phyloP scores from a whole-genome alignment of 2,888 invertebrate species.

The Coecobrya sp. region DNA sequence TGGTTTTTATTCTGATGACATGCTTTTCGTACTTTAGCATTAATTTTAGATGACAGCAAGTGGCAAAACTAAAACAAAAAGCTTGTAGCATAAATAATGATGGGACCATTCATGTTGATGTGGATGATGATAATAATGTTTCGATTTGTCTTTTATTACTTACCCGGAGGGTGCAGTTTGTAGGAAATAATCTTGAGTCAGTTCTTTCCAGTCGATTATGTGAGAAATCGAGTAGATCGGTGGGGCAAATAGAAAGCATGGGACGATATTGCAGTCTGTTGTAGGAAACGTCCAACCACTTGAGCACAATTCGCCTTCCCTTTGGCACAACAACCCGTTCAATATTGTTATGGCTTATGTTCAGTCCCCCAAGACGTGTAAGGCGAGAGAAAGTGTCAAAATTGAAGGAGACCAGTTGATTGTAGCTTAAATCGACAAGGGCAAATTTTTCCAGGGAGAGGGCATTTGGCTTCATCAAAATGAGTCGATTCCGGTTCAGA shows the following conservation, averaged over 20 bases:
- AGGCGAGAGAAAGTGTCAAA: constrained; percentile 92
- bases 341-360: constrained; percentile 93
- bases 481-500: constrained; percentile 92
- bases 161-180: constrained; percentile 86
- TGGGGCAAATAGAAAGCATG: constrained; percentile 82
- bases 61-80: not conserved
- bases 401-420: constrained; percentile 91
- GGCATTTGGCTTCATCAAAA: constrained; percentile 91
- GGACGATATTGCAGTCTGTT: constrained; percentile 90
- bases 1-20: constrained; percentile 39
- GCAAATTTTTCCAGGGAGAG: constrained; percentile 90
- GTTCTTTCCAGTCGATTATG: constrained; percentile 92
- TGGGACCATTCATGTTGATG: not conserved
- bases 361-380: constrained; percentile 93
- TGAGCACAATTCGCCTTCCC: constrained; percentile 91
- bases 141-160: constrained; percentile 51
- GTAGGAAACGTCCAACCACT: constrained; percentile 90
- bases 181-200: constrained; percentile 85
- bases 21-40: constrained; percentile 24
- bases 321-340: constrained; percentile 91
- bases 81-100: not conserved
- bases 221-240: constrained; percentile 93
- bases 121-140: not conserved
- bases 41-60: not conserved
- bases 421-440: constrained; percentile 85